Evolutionary conservation across 2,888 invertebrate species (phyloP).

Genomic region (Chrysomela aeneicollis): DNA sequence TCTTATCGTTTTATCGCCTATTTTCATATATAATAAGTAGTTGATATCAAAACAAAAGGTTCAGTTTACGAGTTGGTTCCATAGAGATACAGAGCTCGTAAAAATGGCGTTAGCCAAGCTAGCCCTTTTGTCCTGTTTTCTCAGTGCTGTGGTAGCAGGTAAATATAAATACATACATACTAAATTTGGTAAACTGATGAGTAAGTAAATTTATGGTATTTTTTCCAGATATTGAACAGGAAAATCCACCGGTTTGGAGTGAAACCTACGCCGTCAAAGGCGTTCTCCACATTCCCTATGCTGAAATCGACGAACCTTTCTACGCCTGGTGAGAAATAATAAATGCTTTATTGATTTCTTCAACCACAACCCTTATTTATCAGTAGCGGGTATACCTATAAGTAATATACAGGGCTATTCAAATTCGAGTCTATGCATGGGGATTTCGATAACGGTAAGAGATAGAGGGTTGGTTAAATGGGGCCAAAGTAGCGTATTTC

Average conservation of each 20-base stretch:
- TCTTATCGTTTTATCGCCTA: slow-evolving; percentile 2
- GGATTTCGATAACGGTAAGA: too few relatives aligned
- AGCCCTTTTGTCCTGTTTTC: not conserved
- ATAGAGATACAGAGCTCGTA: not conserved
- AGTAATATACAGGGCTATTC: too few relatives aligned
- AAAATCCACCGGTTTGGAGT: slow-evolving; percentile 65
- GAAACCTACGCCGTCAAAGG: slow-evolving; percentile 79
- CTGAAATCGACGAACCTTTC: slow-evolving; percentile 92
- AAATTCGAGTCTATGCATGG: too few relatives aligned
- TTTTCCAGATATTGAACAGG: slow-evolving; percentile 23
- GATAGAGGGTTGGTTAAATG: too few relatives aligned
- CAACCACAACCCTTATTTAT: not conserved
- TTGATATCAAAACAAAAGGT: not conserved
- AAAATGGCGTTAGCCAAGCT: not conserved
- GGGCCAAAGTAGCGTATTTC: too few relatives aligned
- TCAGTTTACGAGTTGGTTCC: not conserved
- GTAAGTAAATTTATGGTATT: too few relatives aligned
- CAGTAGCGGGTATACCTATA: too few relatives aligned
- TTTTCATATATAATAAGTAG: not conserved
- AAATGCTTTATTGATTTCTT: not conserved
- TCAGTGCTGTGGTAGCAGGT: not conserved
- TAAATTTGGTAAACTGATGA: not conserved
- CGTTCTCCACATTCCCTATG: slow-evolving; percentile 87
- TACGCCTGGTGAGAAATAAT: slow-evolving; percentile 73
- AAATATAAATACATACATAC: not conserved